These are phyloP conservation scores for Latrodectus hesperus DNA, from an alignment of 2,888 invertebrate species.

Conservation along the genomic window DNA sequence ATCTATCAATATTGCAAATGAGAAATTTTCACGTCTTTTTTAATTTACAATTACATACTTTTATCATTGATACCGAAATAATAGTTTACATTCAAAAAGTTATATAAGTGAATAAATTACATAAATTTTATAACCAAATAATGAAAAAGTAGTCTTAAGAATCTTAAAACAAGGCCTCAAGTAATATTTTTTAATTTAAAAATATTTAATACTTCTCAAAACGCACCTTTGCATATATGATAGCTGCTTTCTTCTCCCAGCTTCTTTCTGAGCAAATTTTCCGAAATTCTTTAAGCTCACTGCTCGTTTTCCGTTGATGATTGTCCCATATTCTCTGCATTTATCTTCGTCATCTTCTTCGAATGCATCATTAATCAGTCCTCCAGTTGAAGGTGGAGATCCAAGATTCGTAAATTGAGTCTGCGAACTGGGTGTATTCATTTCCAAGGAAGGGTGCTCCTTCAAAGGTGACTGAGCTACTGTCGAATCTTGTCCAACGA, in stretches of 20 bases:
- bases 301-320: constrained; percentile 71
- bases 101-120: too few species aligned
- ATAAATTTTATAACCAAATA: too few species aligned
- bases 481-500: constrained; percentile 69
- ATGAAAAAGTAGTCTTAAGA: too few species aligned
- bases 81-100: too few species aligned
- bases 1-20: too few species aligned
- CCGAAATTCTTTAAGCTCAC: constrained; percentile 71
- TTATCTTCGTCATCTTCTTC: constrained; percentile 52
- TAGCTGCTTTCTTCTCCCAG: constrained; percentile 53
- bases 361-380: constrained; percentile 55
- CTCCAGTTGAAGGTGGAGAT: constrained; percentile 27
- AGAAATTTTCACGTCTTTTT: too few species aligned
- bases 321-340: constrained; percentile 65
- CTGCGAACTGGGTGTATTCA: not conserved
- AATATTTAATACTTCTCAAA: not conserved
- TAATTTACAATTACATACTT: too few species aligned
- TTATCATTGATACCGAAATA: too few species aligned
- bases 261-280: constrained; percentile 69
- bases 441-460: constrained; percentile 16
- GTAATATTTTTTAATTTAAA: not conserved
- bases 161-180: too few species aligned
- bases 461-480: not conserved
- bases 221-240: constrained; percentile 60
- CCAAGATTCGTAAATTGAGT: not conserved